Percentiles rank a stretch among this genome's conserved stretches.
These are phyloP conservation scores for Amblyjoppa fuscipennis DNA, from an alignment of 2,888 invertebrate species.

Conservation along the genomic window DNA sequence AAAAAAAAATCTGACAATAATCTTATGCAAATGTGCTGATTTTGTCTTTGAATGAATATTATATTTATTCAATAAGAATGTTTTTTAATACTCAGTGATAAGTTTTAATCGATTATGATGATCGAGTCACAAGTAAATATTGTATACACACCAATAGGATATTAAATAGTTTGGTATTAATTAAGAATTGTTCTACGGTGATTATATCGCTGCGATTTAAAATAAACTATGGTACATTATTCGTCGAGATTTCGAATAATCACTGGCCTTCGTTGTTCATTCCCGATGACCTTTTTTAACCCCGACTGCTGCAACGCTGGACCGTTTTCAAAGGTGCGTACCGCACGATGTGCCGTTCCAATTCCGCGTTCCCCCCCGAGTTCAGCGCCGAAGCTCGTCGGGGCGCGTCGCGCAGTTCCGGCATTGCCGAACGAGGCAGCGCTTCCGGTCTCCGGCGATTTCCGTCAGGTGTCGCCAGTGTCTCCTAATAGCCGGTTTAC, in stretches of 20 bases:
- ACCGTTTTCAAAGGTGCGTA: background rate
- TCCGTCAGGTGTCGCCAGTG: background rate
- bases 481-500: background rate
- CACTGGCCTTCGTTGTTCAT: background rate
- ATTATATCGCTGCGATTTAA: slow-evolving; percentile 59
- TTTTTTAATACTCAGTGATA: slow-evolving; percentile 72
- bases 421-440: background rate
- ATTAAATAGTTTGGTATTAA: slow-evolving; percentile 63
- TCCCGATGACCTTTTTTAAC: background rate
- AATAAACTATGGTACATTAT: slow-evolving; percentile 56
- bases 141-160: slow-evolving; percentile 45
- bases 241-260: slow-evolving; percentile 1
- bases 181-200: slow-evolving; percentile 62
- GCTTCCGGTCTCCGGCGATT: background rate
- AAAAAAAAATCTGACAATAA: slow-evolving; percentile 80
- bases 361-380: background rate
- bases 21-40: slow-evolving; percentile 76
- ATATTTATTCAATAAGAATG: slow-evolving; percentile 66
- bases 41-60: slow-evolving; percentile 67
- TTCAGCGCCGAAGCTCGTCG: too few species aligned
- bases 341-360: background rate
- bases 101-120: slow-evolving; percentile 61
- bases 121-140: slow-evolving; percentile 54
- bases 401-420: background rate
- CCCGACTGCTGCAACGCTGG: background rate